Base-by-base conservation (phyloP, 1,140 invertebrate species). In the Bilobella aurantiaca region DNA sequence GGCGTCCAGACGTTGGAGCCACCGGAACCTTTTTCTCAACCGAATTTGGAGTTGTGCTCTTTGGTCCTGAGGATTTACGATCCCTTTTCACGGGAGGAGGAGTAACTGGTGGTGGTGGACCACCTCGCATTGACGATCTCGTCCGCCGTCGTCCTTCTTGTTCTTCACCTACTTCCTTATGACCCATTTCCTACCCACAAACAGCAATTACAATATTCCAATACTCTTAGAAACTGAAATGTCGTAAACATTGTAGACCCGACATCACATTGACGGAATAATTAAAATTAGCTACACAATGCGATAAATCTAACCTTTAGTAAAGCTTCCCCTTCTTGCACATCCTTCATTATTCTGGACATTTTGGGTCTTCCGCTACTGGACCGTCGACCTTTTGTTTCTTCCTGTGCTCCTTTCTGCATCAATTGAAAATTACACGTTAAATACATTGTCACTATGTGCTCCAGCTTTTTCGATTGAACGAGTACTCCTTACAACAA, bases 241-340 rank as follows among this genome's bases (percentile, higher is more conserved):
- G 53, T 21, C 42, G 32, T 21, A 8, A 37, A 2, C 25, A 65
- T 28, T 58, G 18, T 3, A 3, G n/a, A 42, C 21, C 21, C n/a
- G n/a, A n/a, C n/a, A n/a, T n/a, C n/a, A n/a, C n/a, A n/a, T n/a
- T n/a, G n/a, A n/a, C n/a, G n/a, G n/a, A n/a, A n/a, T n/a, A n/a
- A n/a, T n/a, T n/a, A n/a, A n/a, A n/a, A n/a, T n/a, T n/a, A n/a
- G n/a, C n/a, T n/a, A n/a, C n/a, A n/a, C n/a, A n/a, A n/a, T n/a
- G n/a, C n/a, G n/a, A n/a, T 5, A 46, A 63, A 42, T 21, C 59
- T 12, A n/a, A n/a, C n/a, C n/a, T 71, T 69, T 21, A 71, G 57
- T 16, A 71, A 28, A 8, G 70, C 70, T 67, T 71, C 65, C 56
- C 70, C 70, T 63, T 71, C 70, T 66, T 71, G 67, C 21, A 71